These are phyloP conservation scores for Rugalucina vietnamica DNA, from an alignment of 2,888 invertebrate genomes.

Conservation along the genomic window DNA sequence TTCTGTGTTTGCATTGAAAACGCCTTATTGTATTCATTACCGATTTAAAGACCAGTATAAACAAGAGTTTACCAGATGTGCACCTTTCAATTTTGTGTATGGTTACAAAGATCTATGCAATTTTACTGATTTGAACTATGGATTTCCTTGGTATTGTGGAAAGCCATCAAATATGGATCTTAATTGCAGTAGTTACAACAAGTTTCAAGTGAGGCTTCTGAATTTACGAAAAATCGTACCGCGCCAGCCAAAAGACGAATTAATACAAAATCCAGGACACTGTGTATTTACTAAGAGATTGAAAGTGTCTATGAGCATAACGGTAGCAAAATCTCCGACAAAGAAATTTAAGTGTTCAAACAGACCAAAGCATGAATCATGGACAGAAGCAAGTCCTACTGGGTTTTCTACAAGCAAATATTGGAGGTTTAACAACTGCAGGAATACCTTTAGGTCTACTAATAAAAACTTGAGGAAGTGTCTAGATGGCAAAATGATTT, in stretches of 20 bases:
- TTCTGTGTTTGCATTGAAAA: background rate
- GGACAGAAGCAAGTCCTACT: background rate
- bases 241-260: background rate
- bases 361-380: background rate
- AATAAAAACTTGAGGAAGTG: background rate
- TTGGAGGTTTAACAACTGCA: background rate
- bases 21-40: background rate
- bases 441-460: background rate
- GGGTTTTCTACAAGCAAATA: background rate
- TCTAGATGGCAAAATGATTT: background rate
- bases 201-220: background rate
- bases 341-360: background rate
- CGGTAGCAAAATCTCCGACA: background rate
- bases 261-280: background rate
- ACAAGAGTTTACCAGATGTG: background rate
- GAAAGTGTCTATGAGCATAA: background rate
- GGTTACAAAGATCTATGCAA: background rate
- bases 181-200: background rate
- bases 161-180: background rate
- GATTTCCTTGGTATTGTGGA: background rate
- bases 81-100: background rate
- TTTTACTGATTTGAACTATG: background rate
- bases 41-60: background rate
- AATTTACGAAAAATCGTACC: background rate
- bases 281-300: background rate